phyloP scores from a whole-genome alignment of 2,797 vertebrate species.

The Tadarida brasiliensis region DNA sequence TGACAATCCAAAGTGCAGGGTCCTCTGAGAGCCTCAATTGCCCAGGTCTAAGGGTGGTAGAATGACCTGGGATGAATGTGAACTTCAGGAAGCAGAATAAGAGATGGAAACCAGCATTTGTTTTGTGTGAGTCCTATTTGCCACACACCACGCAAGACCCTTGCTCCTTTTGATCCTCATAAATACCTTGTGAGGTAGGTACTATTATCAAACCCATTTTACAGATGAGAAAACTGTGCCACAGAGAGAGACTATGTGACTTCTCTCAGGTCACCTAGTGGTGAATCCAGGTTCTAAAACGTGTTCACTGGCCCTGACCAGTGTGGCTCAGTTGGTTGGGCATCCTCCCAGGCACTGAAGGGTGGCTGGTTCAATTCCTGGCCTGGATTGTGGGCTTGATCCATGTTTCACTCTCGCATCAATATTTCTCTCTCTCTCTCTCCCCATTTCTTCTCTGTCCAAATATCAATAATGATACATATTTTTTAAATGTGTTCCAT shows the following conservation, averaged over 20 bases:
- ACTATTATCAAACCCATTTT: constrained; percentile 22
- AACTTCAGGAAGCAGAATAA: neutral
- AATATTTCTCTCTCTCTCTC: too few species aligned
- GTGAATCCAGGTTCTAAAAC: constrained; percentile 43
- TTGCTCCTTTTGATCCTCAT: neutral
- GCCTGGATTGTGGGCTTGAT: too few species aligned
- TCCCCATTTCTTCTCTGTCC: too few species aligned
- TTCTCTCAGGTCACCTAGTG: neutral
- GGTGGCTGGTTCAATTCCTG: too few species aligned
- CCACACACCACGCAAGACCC: neutral
- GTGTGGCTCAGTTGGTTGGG: too few species aligned
- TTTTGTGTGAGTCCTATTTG: neutral
- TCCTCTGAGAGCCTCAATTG: neutral
- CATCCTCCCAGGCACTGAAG: too few species aligned
- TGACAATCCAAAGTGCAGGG: neutral
- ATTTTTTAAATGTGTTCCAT: neutral
- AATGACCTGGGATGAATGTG: neutral
- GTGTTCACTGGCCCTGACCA: neutral
- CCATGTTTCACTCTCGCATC: too few species aligned
- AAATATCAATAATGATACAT: too few species aligned
- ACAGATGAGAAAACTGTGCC: constrained; percentile 27
- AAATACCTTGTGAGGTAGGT: neutral
- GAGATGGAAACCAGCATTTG: neutral
- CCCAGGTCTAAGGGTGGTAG: neutral
- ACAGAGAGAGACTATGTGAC: neutral